These are phyloP conservation scores for Gryon sp. DNA, from an alignment of 1,140 invertebrate genomes.

Conservation along the genomic window DNA sequence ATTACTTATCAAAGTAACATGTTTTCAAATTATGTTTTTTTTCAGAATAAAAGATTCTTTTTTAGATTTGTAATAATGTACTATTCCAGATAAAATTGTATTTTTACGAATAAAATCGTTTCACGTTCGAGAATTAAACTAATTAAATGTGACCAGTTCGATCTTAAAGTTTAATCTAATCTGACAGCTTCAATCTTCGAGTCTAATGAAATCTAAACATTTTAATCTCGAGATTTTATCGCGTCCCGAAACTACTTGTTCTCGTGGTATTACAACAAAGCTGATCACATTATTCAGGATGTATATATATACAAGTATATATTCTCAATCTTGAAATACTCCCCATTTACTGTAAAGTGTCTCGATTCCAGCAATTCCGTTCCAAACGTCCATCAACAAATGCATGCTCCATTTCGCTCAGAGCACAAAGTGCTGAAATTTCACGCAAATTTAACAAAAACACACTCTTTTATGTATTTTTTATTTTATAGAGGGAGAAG, in stretches of 20 bases:
- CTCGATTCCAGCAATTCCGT: slow-evolving; percentile 3
- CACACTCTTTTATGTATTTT: not conserved
- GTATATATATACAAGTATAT: slow-evolving; percentile 15
- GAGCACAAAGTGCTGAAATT: slow-evolving; percentile 21
- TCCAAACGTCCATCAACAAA: slow-evolving; percentile 23
- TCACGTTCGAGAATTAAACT: slow-evolving; percentile 18
- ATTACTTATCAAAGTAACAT: not conserved
- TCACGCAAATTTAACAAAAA: slow-evolving; percentile 48
- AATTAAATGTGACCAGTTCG: slow-evolving; percentile 55
- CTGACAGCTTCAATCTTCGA: slow-evolving; percentile 32
- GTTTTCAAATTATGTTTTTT: too few species aligned
- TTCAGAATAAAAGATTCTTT: not conserved
- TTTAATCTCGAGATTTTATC: slow-evolving; percentile 43
- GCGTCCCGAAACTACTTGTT: slow-evolving; percentile 13
- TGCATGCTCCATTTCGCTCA: slow-evolving; percentile 29
- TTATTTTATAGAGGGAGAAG: slow-evolving; percentile 23
- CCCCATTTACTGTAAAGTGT: slow-evolving; percentile 37
- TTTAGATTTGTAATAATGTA: not conserved
- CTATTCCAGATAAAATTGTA: slow-evolving; percentile 35
- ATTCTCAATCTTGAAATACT: slow-evolving; percentile 25
- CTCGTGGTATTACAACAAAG: slow-evolving; percentile 24
- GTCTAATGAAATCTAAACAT: slow-evolving; percentile 52
- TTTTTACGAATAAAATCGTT: slow-evolving; percentile 43
- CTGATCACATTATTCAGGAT: slow-evolving; percentile 31
- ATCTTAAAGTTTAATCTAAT: slow-evolving; percentile 47